Evolutionary conservation across 2,888 invertebrate species (phyloP).

Genomic region (Carabus problematicus): DNA sequence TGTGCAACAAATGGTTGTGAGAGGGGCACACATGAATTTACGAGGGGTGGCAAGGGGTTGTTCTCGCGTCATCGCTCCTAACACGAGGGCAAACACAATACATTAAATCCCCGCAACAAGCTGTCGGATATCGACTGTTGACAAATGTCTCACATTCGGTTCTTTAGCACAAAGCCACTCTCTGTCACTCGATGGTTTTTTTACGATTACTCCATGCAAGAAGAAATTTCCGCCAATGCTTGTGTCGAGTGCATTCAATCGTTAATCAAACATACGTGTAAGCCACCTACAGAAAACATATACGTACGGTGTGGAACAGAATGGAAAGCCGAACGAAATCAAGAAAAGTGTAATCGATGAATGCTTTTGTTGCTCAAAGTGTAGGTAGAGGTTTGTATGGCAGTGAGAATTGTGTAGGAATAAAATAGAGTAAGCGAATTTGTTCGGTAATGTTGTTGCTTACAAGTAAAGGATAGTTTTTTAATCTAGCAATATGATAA

Average conservation of each 20-base stretch:
- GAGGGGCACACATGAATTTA: no score
- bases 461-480: no score
- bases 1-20: no score
- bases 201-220: conserved; percentile 55
- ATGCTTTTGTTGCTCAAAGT: neutral
- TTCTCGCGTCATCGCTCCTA: no score
- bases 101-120: conserved; percentile 33
- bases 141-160: conserved; percentile 57
- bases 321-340: neutral
- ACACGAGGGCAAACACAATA: conserved; percentile 30
- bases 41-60: no score
- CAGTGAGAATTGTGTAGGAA: neutral
- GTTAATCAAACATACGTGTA: conserved; percentile 56
- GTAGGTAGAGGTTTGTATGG: conserved; percentile 1
- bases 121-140: conserved; percentile 55
- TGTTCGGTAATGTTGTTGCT: no score
- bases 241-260: conserved; percentile 60
- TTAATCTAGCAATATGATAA: no score
- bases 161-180: conserved; percentile 54
- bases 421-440: no score
- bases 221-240: conserved; percentile 57
- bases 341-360: neutral
- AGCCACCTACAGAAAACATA: neutral
- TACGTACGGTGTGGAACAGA: neutral
- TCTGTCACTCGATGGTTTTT: conserved; percentile 50